Evolutionary conservation across 1,140 invertebrate genomes (phyloP), one percentile per base, ranked within the genome.

Genomic region (Tachypleus tridentatus): DNA sequence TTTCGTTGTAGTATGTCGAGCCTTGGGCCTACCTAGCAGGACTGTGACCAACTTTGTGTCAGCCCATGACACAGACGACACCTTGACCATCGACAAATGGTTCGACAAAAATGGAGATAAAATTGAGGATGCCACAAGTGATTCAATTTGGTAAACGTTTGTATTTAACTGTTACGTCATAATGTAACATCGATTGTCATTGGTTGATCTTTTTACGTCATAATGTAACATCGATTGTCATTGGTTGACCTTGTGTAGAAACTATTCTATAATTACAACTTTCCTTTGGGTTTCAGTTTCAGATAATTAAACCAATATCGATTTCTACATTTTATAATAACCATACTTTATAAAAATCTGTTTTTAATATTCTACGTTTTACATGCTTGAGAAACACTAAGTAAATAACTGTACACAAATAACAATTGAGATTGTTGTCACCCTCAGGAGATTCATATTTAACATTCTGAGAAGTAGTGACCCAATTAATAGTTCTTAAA

Each of bases 21-120:
- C 89, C 4, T 76, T 97, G 4, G 93, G 93, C 3, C 86, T 97
- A 50, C 92, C 93, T 0, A 86, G 85, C 69, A 80, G 93, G 50
- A 83, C 88, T 3, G 82, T 96, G 1, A 93, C 91, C 0, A 93
- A 91, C 70, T 96, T 89, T 73, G 82, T 86, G 2, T 92, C 91
- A 5, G 93, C 91, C 5, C 93, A 97, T 74, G 93, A 97, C 74
- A 94, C 90, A 1, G 87, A 96, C 73, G 85, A 83, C 64, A 91
- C 86, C 68, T 77, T 96, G n/a, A 95, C 91, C 0, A 86, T 96
- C 5, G 93, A 97, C 73, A 87, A 87, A 59, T 93, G 93, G 74
- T 86, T 91, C 57, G 86, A 91, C 73, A 82, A 84, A 0, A 82
- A 92, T 49, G 89, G 89, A 9, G 84, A 86, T 72, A 81, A 86